Conservation (phyloP, 2,797 vertebrate species). For the Chaetophractus vellerosus region DNA sequence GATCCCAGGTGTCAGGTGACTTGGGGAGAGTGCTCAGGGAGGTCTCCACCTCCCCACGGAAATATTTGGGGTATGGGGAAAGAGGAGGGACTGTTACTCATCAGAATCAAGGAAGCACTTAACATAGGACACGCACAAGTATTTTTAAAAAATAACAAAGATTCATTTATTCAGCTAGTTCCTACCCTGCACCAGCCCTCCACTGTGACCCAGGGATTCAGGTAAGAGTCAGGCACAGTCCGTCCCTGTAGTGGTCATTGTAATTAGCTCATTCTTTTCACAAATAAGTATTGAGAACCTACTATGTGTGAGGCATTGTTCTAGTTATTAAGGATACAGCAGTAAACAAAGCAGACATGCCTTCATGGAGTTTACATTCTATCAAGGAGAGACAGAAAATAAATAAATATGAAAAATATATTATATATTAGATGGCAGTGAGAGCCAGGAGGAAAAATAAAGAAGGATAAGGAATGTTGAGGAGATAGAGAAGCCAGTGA, state of each 20-base stretch:
- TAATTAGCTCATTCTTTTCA: conserved; percentile 10
- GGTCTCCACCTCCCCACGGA: background rate
- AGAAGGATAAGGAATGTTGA: background rate
- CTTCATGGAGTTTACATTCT: background rate
- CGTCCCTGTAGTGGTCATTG: background rate
- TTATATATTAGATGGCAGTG: background rate
- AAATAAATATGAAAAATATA: conserved; percentile 44
- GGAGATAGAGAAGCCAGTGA: background rate
- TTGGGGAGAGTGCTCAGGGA: background rate
- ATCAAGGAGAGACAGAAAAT: background rate
- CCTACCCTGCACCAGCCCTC: background rate
- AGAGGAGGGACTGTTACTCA: background rate
- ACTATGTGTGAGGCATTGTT: background rate
- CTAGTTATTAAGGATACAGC: background rate
- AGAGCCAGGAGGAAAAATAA: conserved; percentile 33
- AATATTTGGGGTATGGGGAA: background rate
- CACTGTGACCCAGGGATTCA: background rate
- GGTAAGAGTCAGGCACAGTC: background rate
- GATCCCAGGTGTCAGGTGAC: background rate
- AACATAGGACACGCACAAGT: background rate
- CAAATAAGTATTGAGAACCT: background rate
- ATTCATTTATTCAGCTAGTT: conserved; percentile 8
- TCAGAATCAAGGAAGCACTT: conserved; percentile 24
- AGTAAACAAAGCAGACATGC: background rate
- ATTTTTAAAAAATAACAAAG: background rate